Conservation (phyloP, 2,113 vertebrate genomes). For the Jaculus jaculus region DNA sequence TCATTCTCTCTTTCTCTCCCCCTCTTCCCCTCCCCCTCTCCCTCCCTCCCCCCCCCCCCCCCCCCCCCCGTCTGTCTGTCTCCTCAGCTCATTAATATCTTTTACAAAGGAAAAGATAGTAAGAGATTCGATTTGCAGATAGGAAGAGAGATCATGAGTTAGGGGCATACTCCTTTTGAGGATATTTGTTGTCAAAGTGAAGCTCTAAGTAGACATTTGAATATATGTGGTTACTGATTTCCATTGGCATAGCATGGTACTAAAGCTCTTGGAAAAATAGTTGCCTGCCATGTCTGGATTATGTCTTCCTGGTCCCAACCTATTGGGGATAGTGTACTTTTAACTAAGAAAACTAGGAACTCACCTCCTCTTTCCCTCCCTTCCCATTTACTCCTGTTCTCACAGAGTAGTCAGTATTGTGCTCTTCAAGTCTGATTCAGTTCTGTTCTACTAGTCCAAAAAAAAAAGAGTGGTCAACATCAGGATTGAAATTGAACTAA, state of each 20-base stretch:
- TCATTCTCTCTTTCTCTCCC: no score
- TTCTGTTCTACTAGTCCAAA: not conserved
- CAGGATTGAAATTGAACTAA: conserved; percentile 35
- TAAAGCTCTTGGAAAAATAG: not conserved
- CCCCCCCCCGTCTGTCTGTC: no score
- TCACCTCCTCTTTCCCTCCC: not conserved
- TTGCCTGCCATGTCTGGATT: not conserved
- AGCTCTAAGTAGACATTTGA: not conserved
- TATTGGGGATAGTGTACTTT: no score
- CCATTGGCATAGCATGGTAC: not conserved
- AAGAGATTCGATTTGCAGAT: no score
- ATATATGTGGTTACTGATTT: no score
- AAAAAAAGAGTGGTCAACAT: not conserved
- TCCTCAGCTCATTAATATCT: no score
- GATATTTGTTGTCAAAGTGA: not conserved
- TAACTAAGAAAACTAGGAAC: not conserved
- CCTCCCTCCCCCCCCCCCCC: no score
- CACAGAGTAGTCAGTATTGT: not conserved
- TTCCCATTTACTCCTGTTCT: no score
- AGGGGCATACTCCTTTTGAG: no score
- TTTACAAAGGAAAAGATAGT: no score
- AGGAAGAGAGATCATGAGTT: not conserved
- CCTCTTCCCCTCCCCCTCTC: no score
- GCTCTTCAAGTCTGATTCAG: not conserved
- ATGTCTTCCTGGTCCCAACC: conserved; percentile 17